Conservation (phyloP, 2,113 vertebrate genomes). For the western clawed frog (Xenopus tropicalis) region UCB_Xtro_10.0 CM004448.2:33629501-33630000, state of each 20-base stretch:
- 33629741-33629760: background rate
- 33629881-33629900: slow-evolving; percentile 13
- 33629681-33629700: background rate
- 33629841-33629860: slow-evolving; percentile 21
- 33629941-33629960: too few species aligned
- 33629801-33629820: slow-evolving; percentile 24
- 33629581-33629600: background rate
- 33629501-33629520: too few species aligned
- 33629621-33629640: background rate
- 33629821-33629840: slow-evolving; percentile 7
- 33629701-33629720: slow-evolving; percentile 1
- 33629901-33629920: slow-evolving; percentile 30
- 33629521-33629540: too few species aligned
- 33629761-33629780: background rate
- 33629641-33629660: too few species aligned
- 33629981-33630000: too few species aligned
- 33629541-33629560: too few species aligned
- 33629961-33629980: too few species aligned
- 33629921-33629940: slow-evolving; percentile 14
- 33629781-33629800: background rate
- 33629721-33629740: slow-evolving; percentile 3
- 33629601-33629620: background rate
- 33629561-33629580: too few species aligned
- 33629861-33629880: slow-evolving; percentile 7
- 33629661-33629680: background rate